phyloP scores from a whole-genome alignment of 2,797 vertebrate genomes.

The Typhlichthys eigenmanni region DNA sequence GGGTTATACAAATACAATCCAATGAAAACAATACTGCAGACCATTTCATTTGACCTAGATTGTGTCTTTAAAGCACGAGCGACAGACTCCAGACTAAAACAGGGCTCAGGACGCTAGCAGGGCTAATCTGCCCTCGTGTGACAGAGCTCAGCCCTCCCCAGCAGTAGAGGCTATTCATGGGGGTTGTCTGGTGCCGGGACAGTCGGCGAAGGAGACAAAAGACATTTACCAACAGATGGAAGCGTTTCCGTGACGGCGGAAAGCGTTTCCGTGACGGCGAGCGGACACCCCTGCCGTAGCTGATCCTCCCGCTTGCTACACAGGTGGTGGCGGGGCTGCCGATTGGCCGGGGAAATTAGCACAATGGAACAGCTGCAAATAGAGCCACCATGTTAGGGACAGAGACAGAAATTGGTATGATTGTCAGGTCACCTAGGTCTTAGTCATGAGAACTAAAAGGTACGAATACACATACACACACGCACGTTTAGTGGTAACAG shows the following conservation, averaged over 20 bases:
- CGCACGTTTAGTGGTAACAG: background rate
- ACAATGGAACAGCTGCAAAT: background rate
- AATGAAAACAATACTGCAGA: too few species aligned
- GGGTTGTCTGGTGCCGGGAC: too few species aligned
- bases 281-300: conserved; percentile 38
- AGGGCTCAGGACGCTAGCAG: too few species aligned
- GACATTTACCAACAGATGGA: conserved; percentile 39
- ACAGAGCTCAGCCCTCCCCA: too few species aligned
- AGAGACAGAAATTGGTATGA: background rate
- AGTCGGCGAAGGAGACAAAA: background rate
- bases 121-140: too few species aligned
- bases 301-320: conserved; percentile 5
- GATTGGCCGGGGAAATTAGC: conserved; percentile 9
- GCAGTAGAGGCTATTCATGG: too few species aligned
- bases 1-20: too few species aligned
- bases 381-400: background rate
- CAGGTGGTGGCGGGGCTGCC: background rate
- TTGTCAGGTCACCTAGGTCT: background rate
- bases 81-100: too few species aligned
- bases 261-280: background rate
- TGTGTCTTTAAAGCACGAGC: too few species aligned
- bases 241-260: too few species aligned
- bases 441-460: background rate
- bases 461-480: background rate
- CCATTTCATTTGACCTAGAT: too few species aligned